Percentiles rank a stretch among this genome's conserved stretches.
Conservation (phyloP, 2,888 invertebrate genomes). For the Liopterus haemorrhoidalis region DNA sequence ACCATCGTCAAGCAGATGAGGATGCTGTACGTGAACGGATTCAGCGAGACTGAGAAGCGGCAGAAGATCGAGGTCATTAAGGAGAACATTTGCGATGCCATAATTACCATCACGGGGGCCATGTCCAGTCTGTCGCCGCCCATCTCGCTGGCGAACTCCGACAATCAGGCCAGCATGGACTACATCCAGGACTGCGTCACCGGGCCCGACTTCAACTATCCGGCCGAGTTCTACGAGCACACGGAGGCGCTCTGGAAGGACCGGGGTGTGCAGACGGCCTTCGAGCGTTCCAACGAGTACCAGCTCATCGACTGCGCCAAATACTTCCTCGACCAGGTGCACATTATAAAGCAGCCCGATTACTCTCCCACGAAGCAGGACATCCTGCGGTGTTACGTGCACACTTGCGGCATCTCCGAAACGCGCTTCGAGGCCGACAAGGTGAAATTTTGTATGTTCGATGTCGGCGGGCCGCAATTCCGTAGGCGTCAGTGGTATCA, state of each 20-base stretch:
- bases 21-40: slow-evolving; percentile 95
- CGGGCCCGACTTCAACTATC: slow-evolving; percentile 77
- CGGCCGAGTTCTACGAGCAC: slow-evolving; percentile 92
- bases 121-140: slow-evolving; percentile 95
- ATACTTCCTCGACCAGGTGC: slow-evolving; percentile 96
- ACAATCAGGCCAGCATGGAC: slow-evolving; percentile 83
- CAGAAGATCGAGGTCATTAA: slow-evolving; percentile 96
- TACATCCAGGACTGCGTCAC: slow-evolving; percentile 92
- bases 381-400: slow-evolving; percentile 95
- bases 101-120: slow-evolving; percentile 92
- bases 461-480: slow-evolving; percentile 99
- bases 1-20: slow-evolving; percentile 99
- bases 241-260: slow-evolving; percentile 93
- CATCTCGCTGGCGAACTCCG: slow-evolving; percentile 79
- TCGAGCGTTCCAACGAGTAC: slow-evolving; percentile 96
- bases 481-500: slow-evolving; percentile 99
- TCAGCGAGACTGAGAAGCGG: slow-evolving; percentile 89
- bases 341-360: slow-evolving; percentile 83
- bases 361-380: slow-evolving; percentile 97
- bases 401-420: slow-evolving; percentile 98
- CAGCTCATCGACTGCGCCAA: slow-evolving; percentile 99
- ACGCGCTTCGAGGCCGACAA: slow-evolving; percentile 85
- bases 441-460: slow-evolving; percentile 81
- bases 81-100: slow-evolving; percentile 94
- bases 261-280: slow-evolving; percentile 81